Evolutionary conservation across 2,797 vertebrate genomes (phyloP), one percentile per base, ranked within the genome.

Genomic region (Nyctalus aviator): DNA sequence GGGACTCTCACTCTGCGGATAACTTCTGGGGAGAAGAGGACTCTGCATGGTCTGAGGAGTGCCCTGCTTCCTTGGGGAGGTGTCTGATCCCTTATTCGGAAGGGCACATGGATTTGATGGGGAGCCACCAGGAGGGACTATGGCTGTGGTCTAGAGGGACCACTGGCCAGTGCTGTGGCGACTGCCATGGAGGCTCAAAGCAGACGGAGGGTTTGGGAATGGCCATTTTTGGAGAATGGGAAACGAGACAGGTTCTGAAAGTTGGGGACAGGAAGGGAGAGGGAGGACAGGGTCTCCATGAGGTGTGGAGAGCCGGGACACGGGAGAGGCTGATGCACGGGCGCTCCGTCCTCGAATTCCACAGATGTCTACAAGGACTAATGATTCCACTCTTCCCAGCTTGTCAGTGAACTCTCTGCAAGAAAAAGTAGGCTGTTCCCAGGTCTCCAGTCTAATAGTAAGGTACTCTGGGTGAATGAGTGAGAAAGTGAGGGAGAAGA

Each of bases 231-330:
- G 68, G 64, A 91, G 68, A 59, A 68, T 4, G 4, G 57, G 48
- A 79, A 57, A 13, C 41, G 27, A 78, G 68, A 76, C 15, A 30
- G 83, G 48, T 79, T 91, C 83, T 94, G 53, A 84, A 50, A 94
- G 66, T 66, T 30, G 35, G n/a, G 6, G 79, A 66, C 14, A 32
- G n/a, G 50, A 59, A 69, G 30, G 69, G 71, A 62, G 85, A 88
- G 35, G 25, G 53, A 85, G 68, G 83, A 18, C 18, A 44, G 21
- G 59, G 30, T 73, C 68, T 94, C 77, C 12, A 0, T 3, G 62
- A 91, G 84, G n/a, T 13, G 41, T 30, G 12, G 88, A 44, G 55
- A 84, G 18, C 44, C 27, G 64, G 72, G 77, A 83, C 82, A 41
- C 4, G 9, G 35, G 41, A 71, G 20, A 59, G 32, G 25, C 77